phyloP scores from a whole-genome alignment of 1,140 invertebrate genomes.

The Rhyacophila brunnea region DNA sequence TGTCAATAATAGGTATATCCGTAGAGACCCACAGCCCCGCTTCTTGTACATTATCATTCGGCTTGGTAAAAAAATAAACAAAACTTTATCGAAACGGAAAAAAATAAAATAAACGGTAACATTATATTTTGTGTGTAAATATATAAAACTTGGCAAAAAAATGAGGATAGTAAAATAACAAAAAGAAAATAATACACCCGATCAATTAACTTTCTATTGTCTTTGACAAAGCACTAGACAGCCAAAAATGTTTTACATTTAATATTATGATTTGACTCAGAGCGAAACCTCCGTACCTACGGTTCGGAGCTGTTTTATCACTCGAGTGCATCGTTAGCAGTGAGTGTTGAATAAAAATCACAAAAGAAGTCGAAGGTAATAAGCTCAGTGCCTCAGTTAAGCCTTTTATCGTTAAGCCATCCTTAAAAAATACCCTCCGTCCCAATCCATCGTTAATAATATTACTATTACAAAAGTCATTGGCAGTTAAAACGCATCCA shows the following conservation, averaged over 20 bases:
- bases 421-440: too few relatives aligned
- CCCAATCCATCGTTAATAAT: too few relatives aligned
- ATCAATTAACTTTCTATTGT: neutral
- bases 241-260: too few relatives aligned
- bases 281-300: too few relatives aligned
- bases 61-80: constrained; percentile 29
- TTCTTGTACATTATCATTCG: constrained; percentile 18
- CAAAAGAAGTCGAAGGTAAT: neutral
- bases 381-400: too few relatives aligned
- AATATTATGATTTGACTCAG: too few relatives aligned
- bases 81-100: constrained; percentile 2
- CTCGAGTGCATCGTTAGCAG: neutral
- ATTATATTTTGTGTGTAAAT: neutral
- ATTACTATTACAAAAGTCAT: too few relatives aligned
- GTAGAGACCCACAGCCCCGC: constrained; percentile 20
- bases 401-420: too few relatives aligned
- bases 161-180: neutral
- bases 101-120: constrained; percentile 7
- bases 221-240: too few relatives aligned
- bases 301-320: neutral
- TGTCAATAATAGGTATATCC: neutral
- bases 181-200: neutral
- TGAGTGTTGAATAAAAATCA: too few relatives aligned
- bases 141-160: neutral
- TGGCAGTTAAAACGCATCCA: too few relatives aligned